Conservation (phyloP, 2,113 vertebrate species). For the Ornithorhynchus anatinus region DNA sequence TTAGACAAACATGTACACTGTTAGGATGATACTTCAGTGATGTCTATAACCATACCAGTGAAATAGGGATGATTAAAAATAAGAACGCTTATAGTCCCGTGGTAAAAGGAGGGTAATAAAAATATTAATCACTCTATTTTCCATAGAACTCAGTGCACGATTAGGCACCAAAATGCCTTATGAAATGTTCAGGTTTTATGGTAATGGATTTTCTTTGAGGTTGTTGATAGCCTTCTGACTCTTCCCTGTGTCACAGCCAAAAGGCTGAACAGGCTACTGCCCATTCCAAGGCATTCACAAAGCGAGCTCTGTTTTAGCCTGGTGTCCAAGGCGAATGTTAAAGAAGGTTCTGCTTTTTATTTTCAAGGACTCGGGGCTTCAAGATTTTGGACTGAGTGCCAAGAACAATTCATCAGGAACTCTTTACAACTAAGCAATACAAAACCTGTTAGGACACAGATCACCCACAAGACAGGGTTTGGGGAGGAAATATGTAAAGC, state of each 20-base stretch:
- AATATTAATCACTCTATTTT: no score
- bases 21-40: no score
- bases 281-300: slow-evolving; percentile 51
- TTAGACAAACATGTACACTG: no score
- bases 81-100: no score
- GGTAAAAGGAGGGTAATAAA: no score
- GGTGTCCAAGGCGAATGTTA: slow-evolving; percentile 56
- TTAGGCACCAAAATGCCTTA: no score
- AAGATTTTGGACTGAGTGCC: slow-evolving; percentile 74
- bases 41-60: no score
- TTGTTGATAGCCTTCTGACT: no score
- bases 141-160: no score
- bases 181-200: no score
- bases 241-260: neutral
- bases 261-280: slow-evolving; percentile 30
- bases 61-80: no score
- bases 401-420: slow-evolving; percentile 75
- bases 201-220: no score
- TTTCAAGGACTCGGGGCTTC: slow-evolving; percentile 70
- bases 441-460: slow-evolving; percentile 74
- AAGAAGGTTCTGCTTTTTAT: slow-evolving; percentile 78
- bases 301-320: slow-evolving; percentile 64
- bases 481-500: slow-evolving; percentile 67
- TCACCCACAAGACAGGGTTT: slow-evolving; percentile 62
- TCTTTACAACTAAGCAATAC: slow-evolving; percentile 71